phyloP scores from a whole-genome alignment of 2,797 vertebrate genomes.

The Eulemur albifrons region DNA sequence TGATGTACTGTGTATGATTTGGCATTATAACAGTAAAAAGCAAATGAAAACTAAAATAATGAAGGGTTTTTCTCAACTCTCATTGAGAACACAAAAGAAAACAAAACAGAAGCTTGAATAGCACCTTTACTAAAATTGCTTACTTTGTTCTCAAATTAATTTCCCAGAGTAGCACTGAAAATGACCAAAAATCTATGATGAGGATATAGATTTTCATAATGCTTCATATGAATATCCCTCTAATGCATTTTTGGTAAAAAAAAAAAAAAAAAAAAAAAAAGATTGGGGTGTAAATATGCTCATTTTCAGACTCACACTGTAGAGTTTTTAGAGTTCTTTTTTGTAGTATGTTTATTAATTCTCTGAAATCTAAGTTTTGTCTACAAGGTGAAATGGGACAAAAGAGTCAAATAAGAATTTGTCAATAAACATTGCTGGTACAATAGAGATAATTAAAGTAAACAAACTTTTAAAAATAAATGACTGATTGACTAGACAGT shows the following conservation, averaged over 20 bases:
- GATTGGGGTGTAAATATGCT: neutral
- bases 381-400: neutral
- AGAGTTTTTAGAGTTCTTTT: neutral
- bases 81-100: conserved; percentile 28
- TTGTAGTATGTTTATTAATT: neutral
- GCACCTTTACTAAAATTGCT: conserved; percentile 38
- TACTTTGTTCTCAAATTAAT: conserved; percentile 53
- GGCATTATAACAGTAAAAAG: conserved; percentile 51
- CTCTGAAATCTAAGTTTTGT: conserved; percentile 2
- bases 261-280: neutral
- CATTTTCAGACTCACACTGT: neutral
- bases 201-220: neutral
- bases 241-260: neutral
- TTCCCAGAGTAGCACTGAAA: neutral
- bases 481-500: neutral
- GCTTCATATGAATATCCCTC: neutral
- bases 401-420: neutral
- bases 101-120: neutral
- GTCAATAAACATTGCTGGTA: neutral
- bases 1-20: conserved; percentile 16
- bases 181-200: neutral
- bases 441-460: neutral
- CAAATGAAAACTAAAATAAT: conserved; percentile 50
- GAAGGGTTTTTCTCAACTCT: neutral
- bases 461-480: neutral